Evolutionary conservation across 2,888 invertebrate species (phyloP).

Genomic region (Nomada hirtipes): DNA sequence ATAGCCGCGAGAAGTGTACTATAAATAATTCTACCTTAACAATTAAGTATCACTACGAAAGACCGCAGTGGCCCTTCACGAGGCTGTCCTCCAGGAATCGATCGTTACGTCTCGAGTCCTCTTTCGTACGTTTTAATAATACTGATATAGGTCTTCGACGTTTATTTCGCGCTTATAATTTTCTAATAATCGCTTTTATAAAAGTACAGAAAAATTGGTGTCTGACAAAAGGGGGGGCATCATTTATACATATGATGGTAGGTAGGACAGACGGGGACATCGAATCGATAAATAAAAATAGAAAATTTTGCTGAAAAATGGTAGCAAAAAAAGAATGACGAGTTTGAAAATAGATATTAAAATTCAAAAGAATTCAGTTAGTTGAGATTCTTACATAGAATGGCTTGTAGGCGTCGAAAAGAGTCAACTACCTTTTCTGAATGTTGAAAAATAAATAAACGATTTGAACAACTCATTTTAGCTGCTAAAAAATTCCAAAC

Average conservation of each 20-base stretch:
- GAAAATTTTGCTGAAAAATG: not conserved
- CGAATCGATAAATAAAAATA: not conserved
- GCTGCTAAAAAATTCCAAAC: too few relatives aligned
- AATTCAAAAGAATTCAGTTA: too few relatives aligned
- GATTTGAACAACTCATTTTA: too few relatives aligned
- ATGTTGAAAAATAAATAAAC: too few relatives aligned
- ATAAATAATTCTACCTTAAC: conserved; percentile 59
- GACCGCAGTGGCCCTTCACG: conserved; percentile 48
- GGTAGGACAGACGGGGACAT: not conserved
- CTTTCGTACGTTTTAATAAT: conserved; percentile 63
- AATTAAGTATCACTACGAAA: conserved; percentile 64
- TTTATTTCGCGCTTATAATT: conserved; percentile 40
- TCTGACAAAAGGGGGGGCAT: not conserved
- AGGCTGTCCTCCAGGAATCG: conserved; percentile 51
- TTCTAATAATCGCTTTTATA: conserved; percentile 37
- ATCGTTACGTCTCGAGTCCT: conserved; percentile 55
- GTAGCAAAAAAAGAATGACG: not conserved
- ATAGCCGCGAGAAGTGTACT: conserved; percentile 34
- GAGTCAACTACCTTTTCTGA: too few relatives aligned
- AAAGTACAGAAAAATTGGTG: conserved; percentile 35
- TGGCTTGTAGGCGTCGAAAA: too few relatives aligned
- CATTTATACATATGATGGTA: not conserved
- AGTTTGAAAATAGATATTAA: not conserved
- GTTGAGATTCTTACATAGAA: too few relatives aligned
- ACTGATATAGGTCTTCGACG: conserved; percentile 72